Evolutionary conservation across 2,113 vertebrate genomes (phyloP), one percentile per base, ranked within the genome.

Genomic region (Cathartes aura): DNA sequence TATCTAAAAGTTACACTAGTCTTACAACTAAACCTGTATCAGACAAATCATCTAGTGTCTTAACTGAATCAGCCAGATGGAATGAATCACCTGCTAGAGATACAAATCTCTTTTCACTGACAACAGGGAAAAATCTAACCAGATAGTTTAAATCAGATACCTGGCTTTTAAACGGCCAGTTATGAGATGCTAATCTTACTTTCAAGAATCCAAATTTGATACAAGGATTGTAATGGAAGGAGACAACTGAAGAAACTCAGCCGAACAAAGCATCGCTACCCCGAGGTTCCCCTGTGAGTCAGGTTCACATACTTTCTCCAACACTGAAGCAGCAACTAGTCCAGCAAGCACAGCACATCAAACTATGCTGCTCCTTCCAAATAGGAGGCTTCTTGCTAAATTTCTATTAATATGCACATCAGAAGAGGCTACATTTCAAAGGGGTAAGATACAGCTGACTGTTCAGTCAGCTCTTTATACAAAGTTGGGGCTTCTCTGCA

Each of bases 281-380:
- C 29, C 60, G 29, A n/a, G 23, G 13, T 45, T 62, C 19, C 22
- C 15, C 43, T 4, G 0, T 38, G 60, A 52, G 22, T 2, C 0
- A 5, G 19, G 32, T 58, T 74, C 63, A 59, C 0, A 0, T 4
- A 55, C 38, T 42, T 79, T 30, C 70, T 71, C 66, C 32, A 71
- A 29, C 63, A 58, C 32, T 7, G 47, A 75, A 40, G 56, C 50
- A 82, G 32, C 53, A 79, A 82, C 52, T 23, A 34, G 15, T n/a
- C 43, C 45, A 82, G 73, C 50, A 89, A 80, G 48, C 34, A 59
- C 8, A 1, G 48, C 23, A 70, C 42, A 29, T 38, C 48, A 38
- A 71, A 72, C 20, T 71, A 15, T 5, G 26, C 32, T 52, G 9
- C 32, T 75, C 52, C 26, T 91, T 74, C 73, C 42, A 47, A 78